Percentiles rank a stretch among this genome's conserved stretches.
These are phyloP conservation scores for Cynocephalus volans DNA, from an alignment of 2,113 vertebrate species.

Conservation along the genomic window DNA sequence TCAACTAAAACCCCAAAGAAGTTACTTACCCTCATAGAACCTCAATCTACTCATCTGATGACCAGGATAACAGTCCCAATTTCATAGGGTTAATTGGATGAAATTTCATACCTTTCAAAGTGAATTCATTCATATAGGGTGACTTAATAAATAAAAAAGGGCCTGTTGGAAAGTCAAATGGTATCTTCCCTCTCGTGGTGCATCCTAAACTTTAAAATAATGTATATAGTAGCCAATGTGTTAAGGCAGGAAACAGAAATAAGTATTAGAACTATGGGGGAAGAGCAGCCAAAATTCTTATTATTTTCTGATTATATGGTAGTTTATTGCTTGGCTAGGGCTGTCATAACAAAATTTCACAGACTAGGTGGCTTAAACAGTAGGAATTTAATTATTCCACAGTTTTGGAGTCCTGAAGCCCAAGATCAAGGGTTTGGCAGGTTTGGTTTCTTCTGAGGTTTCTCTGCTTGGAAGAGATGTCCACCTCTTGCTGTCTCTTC, in stretches of 20 bases:
- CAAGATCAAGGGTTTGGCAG: not conserved
- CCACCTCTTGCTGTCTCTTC: not conserved
- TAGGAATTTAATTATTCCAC: not conserved
- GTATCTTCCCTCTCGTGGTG: not conserved
- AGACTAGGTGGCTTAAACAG: not conserved
- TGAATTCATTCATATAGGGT: not conserved
- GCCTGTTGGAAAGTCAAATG: not conserved
- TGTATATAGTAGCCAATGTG: not conserved
- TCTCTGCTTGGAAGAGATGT: not conserved
- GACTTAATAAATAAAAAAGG: not conserved
- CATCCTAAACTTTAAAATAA: not conserved
- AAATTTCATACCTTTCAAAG: not conserved
- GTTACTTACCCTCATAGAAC: not conserved
- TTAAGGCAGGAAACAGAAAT: constrained; percentile 14
- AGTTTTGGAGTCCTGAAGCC: not conserved
- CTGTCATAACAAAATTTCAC: not conserved
- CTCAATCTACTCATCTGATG: not conserved
- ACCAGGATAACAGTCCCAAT: not conserved
- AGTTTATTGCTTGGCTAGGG: not conserved
- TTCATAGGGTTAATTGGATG: not conserved
- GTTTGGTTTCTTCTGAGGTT: not conserved
- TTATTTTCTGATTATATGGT: not conserved
- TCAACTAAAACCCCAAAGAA: not conserved
- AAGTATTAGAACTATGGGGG: not conserved
- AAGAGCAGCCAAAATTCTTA: not conserved